Conservation (phyloP, 2,113 vertebrate species). For the Mungos mungo region DNA sequence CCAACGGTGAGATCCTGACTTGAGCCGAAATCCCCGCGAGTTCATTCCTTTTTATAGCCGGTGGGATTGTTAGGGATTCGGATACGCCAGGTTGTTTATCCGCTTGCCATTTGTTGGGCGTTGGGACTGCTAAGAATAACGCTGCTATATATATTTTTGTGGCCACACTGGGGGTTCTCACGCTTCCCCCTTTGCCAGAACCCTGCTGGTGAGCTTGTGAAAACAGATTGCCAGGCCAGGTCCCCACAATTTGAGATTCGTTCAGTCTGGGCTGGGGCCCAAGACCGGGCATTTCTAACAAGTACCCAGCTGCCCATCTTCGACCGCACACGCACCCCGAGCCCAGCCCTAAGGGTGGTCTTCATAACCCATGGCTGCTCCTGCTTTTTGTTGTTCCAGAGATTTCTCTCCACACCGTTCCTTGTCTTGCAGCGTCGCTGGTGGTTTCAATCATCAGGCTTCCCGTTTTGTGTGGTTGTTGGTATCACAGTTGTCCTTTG, state of each 20-base stretch:
- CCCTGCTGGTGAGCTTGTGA: not conserved
- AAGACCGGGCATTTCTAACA: not conserved
- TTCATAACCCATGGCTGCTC: not conserved
- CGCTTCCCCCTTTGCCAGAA: rapidly evolving
- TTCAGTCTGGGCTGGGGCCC: not conserved
- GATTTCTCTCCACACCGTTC: too few species aligned
- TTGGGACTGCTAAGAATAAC: not conserved
- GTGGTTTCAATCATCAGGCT: too few species aligned
- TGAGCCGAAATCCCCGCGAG: too few species aligned
- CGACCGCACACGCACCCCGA: rapidly evolving
- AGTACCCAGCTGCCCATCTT: rapidly evolving
- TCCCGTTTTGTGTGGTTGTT: too few species aligned
- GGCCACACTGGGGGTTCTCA: not conserved
- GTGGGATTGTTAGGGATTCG: not conserved
- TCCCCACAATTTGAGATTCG: not conserved
- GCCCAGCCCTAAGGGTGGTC: not conserved
- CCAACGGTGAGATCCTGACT: too few species aligned
- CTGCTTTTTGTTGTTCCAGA: not conserved
- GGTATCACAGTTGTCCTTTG: not conserved
- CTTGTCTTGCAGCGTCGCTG: not conserved
- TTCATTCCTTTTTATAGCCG: too few species aligned
- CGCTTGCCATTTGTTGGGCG: rapidly evolving
- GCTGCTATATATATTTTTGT: not conserved
- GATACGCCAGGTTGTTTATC: rapidly evolving
- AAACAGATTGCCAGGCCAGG: too few species aligned